Conservation (phyloP, 2,797 vertebrate species). For the Chelonia mydas region DNA sequence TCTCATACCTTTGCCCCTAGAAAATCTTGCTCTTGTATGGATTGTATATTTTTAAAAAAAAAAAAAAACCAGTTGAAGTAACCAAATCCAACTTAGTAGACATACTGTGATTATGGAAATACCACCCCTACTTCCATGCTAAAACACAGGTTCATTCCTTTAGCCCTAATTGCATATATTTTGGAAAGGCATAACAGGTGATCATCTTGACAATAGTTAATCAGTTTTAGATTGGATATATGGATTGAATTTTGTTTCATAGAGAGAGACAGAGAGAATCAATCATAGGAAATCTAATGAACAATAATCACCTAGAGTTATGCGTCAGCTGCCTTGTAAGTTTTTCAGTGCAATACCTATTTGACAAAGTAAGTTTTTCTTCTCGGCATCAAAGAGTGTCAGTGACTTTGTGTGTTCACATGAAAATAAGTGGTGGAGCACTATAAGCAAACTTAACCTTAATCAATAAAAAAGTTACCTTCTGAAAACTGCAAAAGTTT, state of each 20-base stretch:
- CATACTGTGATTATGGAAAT: fast-evolving
- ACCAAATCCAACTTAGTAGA: not conserved
- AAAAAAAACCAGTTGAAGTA: not conserved
- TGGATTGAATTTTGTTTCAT: not conserved
- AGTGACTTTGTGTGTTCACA: not conserved
- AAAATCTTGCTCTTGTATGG: not conserved
- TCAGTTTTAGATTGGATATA: not conserved
- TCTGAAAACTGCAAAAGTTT: not conserved
- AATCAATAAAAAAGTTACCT: not conserved
- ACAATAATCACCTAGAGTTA: not conserved
- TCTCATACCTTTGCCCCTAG: not conserved
- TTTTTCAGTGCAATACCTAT: not conserved
- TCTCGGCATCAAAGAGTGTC: not conserved
- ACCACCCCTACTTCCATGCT: not conserved
- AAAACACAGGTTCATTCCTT: not conserved
- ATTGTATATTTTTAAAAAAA: not conserved
- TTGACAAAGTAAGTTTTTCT: not conserved
- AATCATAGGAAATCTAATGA: not conserved
- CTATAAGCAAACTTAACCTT: not conserved
- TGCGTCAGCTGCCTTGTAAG: not conserved
- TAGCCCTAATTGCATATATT: not conserved
- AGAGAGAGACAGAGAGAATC: not conserved
- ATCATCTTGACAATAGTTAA: not conserved
- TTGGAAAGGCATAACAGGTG: not conserved
- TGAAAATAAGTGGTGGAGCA: not conserved